Evolutionary conservation across 92 coral and sea anemone species (phyloP).

Genomic region (Parazoanthus darwini): DNA sequence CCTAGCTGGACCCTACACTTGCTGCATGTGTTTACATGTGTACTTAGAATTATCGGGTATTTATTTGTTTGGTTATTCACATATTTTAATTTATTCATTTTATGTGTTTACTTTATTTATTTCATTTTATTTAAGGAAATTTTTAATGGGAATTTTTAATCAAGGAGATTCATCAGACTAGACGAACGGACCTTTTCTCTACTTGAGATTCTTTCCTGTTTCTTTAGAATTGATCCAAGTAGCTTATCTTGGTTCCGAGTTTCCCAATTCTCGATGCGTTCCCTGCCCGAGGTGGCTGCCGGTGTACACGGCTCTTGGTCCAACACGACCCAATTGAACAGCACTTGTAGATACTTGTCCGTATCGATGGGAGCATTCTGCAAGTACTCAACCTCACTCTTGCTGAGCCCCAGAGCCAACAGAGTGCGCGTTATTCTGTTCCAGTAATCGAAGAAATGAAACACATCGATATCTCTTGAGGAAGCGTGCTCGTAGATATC

Average conservation of each 20-base stretch:
- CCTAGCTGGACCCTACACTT: background rate
- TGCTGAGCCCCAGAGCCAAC: conserved; percentile 23
- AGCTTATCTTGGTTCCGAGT: conserved; percentile 11
- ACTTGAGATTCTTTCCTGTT: conserved; percentile 29
- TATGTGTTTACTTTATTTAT: too few species aligned
- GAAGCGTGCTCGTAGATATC: conserved; percentile 42
- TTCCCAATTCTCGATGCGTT: background rate
- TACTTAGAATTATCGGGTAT: too few species aligned
- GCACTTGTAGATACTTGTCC: background rate
- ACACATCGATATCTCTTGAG: conserved; percentile 39
- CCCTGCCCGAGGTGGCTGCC: background rate
- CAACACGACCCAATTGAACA: conserved; percentile 29
- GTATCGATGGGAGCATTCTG: conserved; percentile 28
- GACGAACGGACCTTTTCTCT: conserved; percentile 9
- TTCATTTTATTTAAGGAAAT: too few species aligned
- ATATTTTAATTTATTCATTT: too few species aligned
- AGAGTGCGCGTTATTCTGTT: conserved; percentile 33
- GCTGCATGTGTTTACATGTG: too few species aligned
- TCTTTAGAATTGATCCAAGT: conserved; percentile 22
- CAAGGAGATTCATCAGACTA: background rate
- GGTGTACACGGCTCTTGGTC: conserved; percentile 17
- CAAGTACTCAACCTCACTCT: conserved; percentile 20
- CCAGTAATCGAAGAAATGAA: conserved; percentile 43
- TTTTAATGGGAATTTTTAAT: background rate
- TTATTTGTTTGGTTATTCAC: too few species aligned